Conservation (phyloP, 2,888 invertebrate genomes). For the Pogonocherus hispidulus region DNA sequence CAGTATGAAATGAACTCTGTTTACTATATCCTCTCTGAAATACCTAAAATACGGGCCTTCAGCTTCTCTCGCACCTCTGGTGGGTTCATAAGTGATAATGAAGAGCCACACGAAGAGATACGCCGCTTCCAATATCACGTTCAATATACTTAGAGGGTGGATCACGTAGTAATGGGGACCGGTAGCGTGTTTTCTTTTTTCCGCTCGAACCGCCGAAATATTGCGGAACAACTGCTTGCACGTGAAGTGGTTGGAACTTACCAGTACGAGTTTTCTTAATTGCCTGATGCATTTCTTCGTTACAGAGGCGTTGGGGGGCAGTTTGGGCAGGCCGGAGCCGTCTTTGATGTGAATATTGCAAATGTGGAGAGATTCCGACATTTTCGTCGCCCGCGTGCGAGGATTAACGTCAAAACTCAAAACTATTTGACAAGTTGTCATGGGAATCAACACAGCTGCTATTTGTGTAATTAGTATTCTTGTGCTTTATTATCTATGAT, state of each 20-base stretch:
- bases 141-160: conserved; percentile 40
- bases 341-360: background rate
- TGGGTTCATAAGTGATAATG: background rate
- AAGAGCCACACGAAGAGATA: conserved; percentile 14
- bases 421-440: no score
- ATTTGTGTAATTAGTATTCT: no score
- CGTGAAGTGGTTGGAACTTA: background rate
- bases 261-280: background rate
- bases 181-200: conserved; percentile 30
- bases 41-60: background rate
- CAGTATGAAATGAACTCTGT: background rate
- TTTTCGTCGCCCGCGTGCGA: no score
- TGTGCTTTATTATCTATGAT: no score
- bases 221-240: conserved; percentile 31
- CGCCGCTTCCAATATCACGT: conserved; percentile 2
- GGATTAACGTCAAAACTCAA: no score
- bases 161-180: conserved; percentile 27
- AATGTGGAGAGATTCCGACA: background rate
- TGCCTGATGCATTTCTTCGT: background rate
- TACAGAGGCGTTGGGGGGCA: background rate
- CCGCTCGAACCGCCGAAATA: conserved; percentile 13
- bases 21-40: background rate
- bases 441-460: no score
- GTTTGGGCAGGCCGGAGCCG: background rate
- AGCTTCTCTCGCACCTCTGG: background rate